phyloP scores from a whole-genome alignment of 2,888 invertebrate species.

The Osmoderma eremita region DNA sequence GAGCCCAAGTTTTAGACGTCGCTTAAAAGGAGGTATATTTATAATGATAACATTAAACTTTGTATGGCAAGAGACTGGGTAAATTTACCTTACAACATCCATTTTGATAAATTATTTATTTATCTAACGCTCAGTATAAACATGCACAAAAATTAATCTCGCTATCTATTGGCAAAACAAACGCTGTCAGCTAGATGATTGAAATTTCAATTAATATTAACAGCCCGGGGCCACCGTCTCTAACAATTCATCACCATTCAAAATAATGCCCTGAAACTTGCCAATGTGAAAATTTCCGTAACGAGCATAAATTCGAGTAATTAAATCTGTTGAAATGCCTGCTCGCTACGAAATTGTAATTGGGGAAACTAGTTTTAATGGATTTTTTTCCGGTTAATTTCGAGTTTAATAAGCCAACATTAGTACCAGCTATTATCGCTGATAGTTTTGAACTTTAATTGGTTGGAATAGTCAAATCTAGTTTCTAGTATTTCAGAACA shows the following conservation, averaged over 20 bases:
- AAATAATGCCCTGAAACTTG: background rate
- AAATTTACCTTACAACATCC: too few relatives aligned
- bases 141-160: too few relatives aligned
- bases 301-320: background rate
- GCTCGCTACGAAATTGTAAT: background rate
- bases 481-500: too few relatives aligned
- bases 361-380: conserved; percentile 1
- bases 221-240: too few relatives aligned
- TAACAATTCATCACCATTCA: background rate
- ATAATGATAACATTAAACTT: conserved; percentile 17
- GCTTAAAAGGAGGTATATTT: background rate
- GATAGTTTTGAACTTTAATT: conserved; percentile 4
- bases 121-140: too few relatives aligned
- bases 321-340: background rate
- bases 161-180: too few relatives aligned
- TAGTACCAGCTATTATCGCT: background rate
- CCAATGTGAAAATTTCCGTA: background rate
- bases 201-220: too few relatives aligned
- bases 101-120: too few relatives aligned
- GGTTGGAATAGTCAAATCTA: too few relatives aligned
- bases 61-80: too few relatives aligned
- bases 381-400: conserved; percentile 5
- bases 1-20: background rate
- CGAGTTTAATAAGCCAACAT: background rate
- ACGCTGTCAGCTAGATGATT: too few relatives aligned